Evolutionary conservation across 2,888 invertebrate genomes (phyloP).

Genomic region (Caenorhabditis drosophilae): DNA sequence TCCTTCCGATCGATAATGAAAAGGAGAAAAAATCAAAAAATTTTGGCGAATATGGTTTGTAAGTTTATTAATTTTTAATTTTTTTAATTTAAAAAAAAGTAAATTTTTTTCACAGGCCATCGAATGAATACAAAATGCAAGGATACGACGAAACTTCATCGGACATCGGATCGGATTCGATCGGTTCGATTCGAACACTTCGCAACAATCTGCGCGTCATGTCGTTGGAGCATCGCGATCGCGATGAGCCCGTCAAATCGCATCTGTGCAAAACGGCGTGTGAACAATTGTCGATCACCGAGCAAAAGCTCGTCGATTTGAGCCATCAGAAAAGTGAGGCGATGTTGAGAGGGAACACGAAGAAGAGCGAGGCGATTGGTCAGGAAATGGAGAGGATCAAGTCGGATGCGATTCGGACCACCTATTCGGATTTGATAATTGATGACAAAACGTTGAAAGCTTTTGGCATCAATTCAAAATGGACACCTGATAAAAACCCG

Average conservation of each 20-base stretch:
- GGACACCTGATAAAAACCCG: constrained; percentile 48
- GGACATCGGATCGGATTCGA: constrained; percentile 54
- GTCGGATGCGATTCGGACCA: constrained; percentile 44
- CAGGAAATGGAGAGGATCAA: constrained; percentile 46
- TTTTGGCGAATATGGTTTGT: constrained; percentile 26
- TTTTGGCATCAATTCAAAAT: constrained; percentile 53
- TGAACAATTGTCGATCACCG: constrained; percentile 46
- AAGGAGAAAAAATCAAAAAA: constrained; percentile 19
- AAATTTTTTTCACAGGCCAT: constrained; percentile 26
- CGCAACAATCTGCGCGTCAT: constrained; percentile 47
- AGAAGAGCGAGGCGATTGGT: constrained; percentile 28
- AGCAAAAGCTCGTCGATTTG: constrained; percentile 49
- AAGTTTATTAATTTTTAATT: constrained; percentile 8
- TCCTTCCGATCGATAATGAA: constrained; percentile 25
- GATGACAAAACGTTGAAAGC: constrained; percentile 15
- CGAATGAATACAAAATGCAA: constrained; percentile 43
- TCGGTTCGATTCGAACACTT: constrained; percentile 53
- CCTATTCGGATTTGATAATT: constrained; percentile 54
- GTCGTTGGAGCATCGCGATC: constrained; percentile 24
- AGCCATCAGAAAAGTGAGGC: constrained; percentile 46
- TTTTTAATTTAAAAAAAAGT: background rate
- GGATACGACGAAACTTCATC: constrained; percentile 35
- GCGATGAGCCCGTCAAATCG: constrained; percentile 42
- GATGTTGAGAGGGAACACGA: constrained; percentile 51
- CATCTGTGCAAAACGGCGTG: constrained; percentile 50